Evolutionary conservation across 2,113 vertebrate genomes (phyloP), one percentile per base, ranked within the genome.

Genomic region (Ivindomyrus marchei): DNA sequence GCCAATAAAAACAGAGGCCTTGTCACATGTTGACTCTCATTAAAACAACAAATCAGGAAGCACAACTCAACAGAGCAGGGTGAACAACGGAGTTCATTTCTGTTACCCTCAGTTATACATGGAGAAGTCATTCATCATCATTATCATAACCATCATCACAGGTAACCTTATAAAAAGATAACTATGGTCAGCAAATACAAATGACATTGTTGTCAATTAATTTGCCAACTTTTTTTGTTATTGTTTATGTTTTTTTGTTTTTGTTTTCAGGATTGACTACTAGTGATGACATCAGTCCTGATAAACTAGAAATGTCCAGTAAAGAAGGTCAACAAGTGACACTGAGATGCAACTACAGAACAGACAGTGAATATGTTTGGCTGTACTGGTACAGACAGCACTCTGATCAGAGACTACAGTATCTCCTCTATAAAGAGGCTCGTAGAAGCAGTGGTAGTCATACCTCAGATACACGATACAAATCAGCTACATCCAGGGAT

Each of bases 401-500:
- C 21, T 62, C 7, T 62, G 8, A 62, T 7, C 56, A 62, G 56
- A 1, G 21, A n/a, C 56, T n/a, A 24, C 56, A 62, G 56, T 62
- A n/a, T 62, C 21, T 62, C 21, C 21, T 24, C 56, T 8, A 0
- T 24, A 0, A n/a, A 62, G 56, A 0, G 0, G 56, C 21, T 21
- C 21, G 56, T 8, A 0, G 1, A 62, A 0, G 7, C 0, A n/a
- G 6, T n/a, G 21, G 21, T n/a, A n/a, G 53, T 0, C 53, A 7
- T 56, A 56, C 53, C 53, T 56, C 53, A 56, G 53, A 56, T 56
- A 21, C 19, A 56, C 53, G 53, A 56, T 56, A 0, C 53, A 6
- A 56, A 56, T 21, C 53, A 6, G 5, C 53, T 56, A 21, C 53
- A 5, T 56, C 53, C 53, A 56, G 17, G 53, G 19, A 56, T 3